phyloP scores from a whole-genome alignment of 2,888 invertebrate species.

The Trachelus troglodyta region DNA sequence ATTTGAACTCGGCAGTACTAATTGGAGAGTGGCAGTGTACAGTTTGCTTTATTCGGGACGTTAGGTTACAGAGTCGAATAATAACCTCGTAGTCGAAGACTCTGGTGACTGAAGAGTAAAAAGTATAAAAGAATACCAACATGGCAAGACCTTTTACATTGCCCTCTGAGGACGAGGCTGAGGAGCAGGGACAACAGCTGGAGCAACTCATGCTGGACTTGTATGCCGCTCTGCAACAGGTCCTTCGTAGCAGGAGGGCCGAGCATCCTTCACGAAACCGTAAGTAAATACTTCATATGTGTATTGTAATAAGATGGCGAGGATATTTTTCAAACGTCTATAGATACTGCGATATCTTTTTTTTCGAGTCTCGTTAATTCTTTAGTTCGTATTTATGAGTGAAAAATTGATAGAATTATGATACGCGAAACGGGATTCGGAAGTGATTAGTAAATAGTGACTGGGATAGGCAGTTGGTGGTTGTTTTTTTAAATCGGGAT shows the following conservation, averaged over 20 bases:
- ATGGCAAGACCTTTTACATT: conserved; percentile 47
- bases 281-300: conserved; percentile 45
- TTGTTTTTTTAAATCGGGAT: neutral
- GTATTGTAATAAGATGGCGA: neutral
- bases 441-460: neutral
- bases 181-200: conserved; percentile 54
- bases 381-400: neutral
- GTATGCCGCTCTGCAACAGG: conserved; percentile 61
- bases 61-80: conserved; percentile 12
- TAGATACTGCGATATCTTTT: neutral
- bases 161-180: conserved; percentile 59
- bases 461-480: neutral
- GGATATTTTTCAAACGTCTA: neutral
- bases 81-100: neutral
- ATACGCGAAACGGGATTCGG: neutral
- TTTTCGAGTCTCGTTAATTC: neutral
- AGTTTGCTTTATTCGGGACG: neutral
- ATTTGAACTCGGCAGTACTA: neutral
- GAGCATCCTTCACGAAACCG: conserved; percentile 62
- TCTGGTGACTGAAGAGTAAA: neutral
- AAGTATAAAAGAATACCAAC: neutral
- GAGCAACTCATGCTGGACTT: conserved; percentile 62
- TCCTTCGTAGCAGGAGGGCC: conserved; percentile 55
- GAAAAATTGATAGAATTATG: neutral
- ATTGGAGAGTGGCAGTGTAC: neutral